Base-by-base conservation (phyloP, 2,888 invertebrate species). In the Rhogogaster chlorosoma region DNA sequence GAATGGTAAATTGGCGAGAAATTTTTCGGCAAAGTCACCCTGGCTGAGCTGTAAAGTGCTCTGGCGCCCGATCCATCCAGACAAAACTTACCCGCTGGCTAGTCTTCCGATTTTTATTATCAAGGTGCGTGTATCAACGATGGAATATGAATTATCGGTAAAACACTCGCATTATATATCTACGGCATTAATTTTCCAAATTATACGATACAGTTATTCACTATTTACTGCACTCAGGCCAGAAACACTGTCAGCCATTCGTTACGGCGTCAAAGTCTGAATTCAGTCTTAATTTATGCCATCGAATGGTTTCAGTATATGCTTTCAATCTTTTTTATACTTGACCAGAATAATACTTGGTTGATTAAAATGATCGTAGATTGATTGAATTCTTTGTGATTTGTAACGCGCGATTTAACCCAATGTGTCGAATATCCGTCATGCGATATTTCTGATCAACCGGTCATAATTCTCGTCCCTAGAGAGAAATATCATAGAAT, bases 151-250 rank as follows among this genome's bases (percentile, higher is more conserved):
- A 88, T 90, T 89, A 89, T 90, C 86, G 89, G 87, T 84, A 87
- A 89, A 90, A 90, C 88, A 89, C 85, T 73, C 86, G 89, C 89
- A 89, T 89, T 88, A 89, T 90, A 88, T 89, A 67, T 67, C 29
- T 57, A 38, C 87, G 86, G 88, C 89, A 91, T 91, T 91, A 92
- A 91, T 92, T 90, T 90, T 89, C 84, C 88, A 90, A 91, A 92
- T 92, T 89, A 53, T n/a, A 91, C 88, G 88, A 86, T 86, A 78
- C 86, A 84, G 89, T 90, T 90, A 89, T 91, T 91, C 90, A 91
- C 90, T 90, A 92, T 92, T 91, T 89, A 90, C 32, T 7, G 29
- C 12, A 67, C 32, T 32, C 67, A 0, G 32, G 18, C 67, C 67
- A 32, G 67, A 32, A 67, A 67, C 67, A 18, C 15, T 67, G 67